Percentiles rank a stretch among this genome's conserved stretches.
phyloP scores from a whole-genome alignment of 92 coral and sea anemone species.

The Metridium senile region DNA sequence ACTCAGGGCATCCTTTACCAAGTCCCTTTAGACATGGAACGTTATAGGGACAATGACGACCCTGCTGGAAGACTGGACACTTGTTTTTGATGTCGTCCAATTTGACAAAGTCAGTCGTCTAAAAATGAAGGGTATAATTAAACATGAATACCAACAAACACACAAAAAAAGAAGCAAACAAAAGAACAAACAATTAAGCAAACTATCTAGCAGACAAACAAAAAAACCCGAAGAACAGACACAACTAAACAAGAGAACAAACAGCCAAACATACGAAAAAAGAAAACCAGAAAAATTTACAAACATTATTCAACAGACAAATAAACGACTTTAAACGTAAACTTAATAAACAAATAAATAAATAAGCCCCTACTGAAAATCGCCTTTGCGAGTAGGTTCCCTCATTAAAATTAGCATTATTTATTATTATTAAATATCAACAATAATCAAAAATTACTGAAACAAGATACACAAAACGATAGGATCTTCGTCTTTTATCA shows the following conservation, averaged over 20 bases:
- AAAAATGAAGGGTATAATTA: neutral
- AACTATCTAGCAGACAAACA: neutral
- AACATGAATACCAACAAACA: neutral
- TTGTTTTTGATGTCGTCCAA: constrained; percentile 19
- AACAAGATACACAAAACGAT: neutral
- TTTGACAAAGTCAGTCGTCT: constrained; percentile 10
- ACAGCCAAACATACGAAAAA: neutral
- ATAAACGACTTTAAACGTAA: too few relatives aligned
- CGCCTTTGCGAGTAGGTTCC: too few relatives aligned
- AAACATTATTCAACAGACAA: too few relatives aligned
- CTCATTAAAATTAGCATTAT: too few relatives aligned
- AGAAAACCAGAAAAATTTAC: too few relatives aligned
- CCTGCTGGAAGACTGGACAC: constrained; percentile 37
- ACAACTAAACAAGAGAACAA: neutral
- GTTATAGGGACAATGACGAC: constrained; percentile 34
- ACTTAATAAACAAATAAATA: too few relatives aligned
- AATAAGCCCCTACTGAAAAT: too few relatives aligned
- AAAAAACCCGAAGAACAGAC: neutral
- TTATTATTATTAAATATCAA: too few relatives aligned
- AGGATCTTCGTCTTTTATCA: too few relatives aligned
- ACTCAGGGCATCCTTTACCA: constrained; percentile 37
- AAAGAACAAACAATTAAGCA: neutral
- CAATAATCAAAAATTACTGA: too few relatives aligned
- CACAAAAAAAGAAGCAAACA: neutral
- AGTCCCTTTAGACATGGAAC: constrained; percentile 30